Evolutionary conservation across 2,888 invertebrate species (phyloP).

Genomic region (Pseudococcus jackbeardsleyi): DNA sequence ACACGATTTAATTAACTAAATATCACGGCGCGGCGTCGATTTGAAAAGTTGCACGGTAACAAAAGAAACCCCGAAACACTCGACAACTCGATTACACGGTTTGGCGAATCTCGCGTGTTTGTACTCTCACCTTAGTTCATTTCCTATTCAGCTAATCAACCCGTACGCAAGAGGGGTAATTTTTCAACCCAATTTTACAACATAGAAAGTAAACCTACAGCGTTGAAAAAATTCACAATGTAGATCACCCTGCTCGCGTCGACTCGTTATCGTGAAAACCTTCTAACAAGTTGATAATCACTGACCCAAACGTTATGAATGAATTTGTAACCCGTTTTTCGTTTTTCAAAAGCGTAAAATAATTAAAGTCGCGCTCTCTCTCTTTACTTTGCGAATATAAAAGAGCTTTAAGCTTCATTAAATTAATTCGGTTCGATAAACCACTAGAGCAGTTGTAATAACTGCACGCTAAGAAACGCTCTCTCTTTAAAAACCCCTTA

Average conservation of each 20-base stretch:
- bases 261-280: too few species aligned
- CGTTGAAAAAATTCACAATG: background rate
- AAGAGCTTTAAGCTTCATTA: conserved; percentile 61
- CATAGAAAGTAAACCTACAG: background rate
- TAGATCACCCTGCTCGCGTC: too few species aligned
- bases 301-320: conserved; percentile 49
- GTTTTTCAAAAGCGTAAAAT: conserved; percentile 50
- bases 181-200: background rate
- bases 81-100: conserved; percentile 14
- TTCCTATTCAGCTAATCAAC: background rate
- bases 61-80: conserved; percentile 36
- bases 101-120: too few species aligned
- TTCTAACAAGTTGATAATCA: conserved; percentile 43
- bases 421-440: conserved; percentile 62
- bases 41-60: background rate
- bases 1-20: conserved; percentile 28
- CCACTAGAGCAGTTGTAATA: conserved; percentile 58
- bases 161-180: background rate
- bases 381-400: conserved; percentile 24
- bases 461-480: conserved; percentile 44
- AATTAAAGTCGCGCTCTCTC: conserved; percentile 27
- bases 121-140: background rate
- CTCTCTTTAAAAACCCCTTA: conserved; percentile 19
- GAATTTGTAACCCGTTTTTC: conserved; percentile 39
- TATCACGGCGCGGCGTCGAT: conserved; percentile 12